Base-by-base conservation (phyloP, 2,113 vertebrate genomes). In the Rhea americana region DNA sequence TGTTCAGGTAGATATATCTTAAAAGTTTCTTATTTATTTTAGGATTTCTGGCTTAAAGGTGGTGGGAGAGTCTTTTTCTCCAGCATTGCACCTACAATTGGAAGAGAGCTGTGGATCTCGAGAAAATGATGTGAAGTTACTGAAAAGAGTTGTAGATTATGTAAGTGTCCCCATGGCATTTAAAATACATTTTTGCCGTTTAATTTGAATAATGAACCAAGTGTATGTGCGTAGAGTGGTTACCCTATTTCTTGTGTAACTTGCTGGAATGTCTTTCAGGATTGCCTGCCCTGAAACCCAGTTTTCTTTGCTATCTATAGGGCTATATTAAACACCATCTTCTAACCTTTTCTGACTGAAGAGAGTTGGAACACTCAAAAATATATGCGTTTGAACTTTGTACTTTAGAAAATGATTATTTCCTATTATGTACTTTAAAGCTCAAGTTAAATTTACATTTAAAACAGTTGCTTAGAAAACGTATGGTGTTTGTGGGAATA, bases 41-140 rank as follows among this genome's bases (percentile, higher is more conserved):
- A 99, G 99, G 47, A 98, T 97, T 90, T 96, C 98, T 35, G 99
- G 99, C 55, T 95, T 99, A 59, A 99, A 98, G 94, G 92, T 99
- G 13, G 98, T 98, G 2, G 99, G 99, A 17, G 98, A 98, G 61
- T 86, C 96, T 1, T 87, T 98, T 68, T 98, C 98, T 48, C 99
- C 99, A 13, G 98, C 99, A 5, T 97, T 99, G 83, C 99, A 99
- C 93, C 96, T 99, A 3, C 98, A 98, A 59, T 97, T 99, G 90
- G 97, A 98, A 93, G 98, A 97, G 43, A 98, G 98, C 96, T 97
- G 92, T 5, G 98, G 98, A 45, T 98, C 98, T 93, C 98, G 98
- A 95, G 98, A 98, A 62, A 68, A 96, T n/a, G 99, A 99, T 89
- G 93, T 98, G 76, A 98, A 97, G 81, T 96, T 98, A 6, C 98